A percentile compares a stretch with the other conserved stretches of the same genome.
phyloP scores from a whole-genome alignment of 92 coral and sea anemone genomes.

The Actinostola sp. region DNA sequence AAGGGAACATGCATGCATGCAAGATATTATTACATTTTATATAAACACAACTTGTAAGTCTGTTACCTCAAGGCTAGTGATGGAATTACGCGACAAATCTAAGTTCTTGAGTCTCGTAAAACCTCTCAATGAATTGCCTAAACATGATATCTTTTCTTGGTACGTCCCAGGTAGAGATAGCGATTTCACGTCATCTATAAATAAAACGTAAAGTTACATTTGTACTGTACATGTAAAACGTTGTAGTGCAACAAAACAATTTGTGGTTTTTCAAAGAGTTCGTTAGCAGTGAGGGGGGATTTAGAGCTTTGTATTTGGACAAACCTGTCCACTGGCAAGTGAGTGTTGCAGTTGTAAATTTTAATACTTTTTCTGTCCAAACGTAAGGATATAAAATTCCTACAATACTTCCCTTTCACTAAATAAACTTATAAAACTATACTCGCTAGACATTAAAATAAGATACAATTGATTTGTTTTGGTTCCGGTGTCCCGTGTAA shows the following conservation, averaged over 20 bases:
- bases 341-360: no score
- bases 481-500: neutral
- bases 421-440: no score
- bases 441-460: neutral
- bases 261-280: no score
- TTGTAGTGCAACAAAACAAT: no score
- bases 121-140: slow-evolving; percentile 79
- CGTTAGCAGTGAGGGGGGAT: no score
- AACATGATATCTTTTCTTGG: slow-evolving; percentile 83
- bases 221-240: no score
- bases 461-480: neutral
- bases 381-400: no score
- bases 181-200: slow-evolving; percentile 93
- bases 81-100: slow-evolving; percentile 89
- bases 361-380: no score
- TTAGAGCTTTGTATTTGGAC: no score
- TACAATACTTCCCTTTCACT: no score
- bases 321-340: no score
- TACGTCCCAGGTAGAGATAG: slow-evolving; percentile 93
- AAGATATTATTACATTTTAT: neutral
- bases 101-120: slow-evolving; percentile 87
- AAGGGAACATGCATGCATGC: neutral
- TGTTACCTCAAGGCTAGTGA: slow-evolving; percentile 76
- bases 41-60: neutral
- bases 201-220: neutral